Evolutionary conservation across 2,797 vertebrate species (phyloP).

Genomic region (Luscinia megarhynchos): DNA sequence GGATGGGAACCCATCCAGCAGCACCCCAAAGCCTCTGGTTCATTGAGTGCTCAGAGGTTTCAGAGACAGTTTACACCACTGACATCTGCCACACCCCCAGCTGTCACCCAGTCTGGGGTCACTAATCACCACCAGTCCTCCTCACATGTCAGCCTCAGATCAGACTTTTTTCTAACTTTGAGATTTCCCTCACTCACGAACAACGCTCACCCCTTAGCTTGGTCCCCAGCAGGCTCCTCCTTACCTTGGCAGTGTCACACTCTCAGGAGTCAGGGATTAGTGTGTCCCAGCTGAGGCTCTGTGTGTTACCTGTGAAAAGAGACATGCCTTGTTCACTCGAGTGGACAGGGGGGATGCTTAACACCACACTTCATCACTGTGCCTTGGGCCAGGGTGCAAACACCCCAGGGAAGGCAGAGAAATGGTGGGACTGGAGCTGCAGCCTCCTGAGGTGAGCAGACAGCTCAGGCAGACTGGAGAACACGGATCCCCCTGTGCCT

Average conservation of each 20-base stretch:
- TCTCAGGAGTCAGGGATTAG: not conserved
- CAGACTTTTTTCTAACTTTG: not conserved
- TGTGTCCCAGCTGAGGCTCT: not conserved
- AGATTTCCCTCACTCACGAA: not conserved
- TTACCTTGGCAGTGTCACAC: not conserved
- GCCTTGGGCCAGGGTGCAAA: not conserved
- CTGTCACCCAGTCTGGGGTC: not conserved
- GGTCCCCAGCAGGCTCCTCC: not conserved
- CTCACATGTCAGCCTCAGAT: not conserved
- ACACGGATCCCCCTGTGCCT: accelerated
- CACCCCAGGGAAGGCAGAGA: not conserved
- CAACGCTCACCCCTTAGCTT: not conserved
- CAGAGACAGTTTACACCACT: not conserved
- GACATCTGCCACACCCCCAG: accelerated
- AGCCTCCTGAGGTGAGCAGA: not conserved
- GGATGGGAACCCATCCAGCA: not conserved
- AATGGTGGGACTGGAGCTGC: not conserved
- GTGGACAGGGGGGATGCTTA: not conserved
- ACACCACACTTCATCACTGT: not conserved
- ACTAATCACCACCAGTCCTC: not conserved
- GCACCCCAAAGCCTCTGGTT: not conserved
- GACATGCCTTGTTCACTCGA: not conserved
- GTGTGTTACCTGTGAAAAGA: slow-evolving; percentile 2
- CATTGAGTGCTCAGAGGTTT: not conserved
- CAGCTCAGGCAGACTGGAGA: accelerated